Evolutionary conservation across 2,888 invertebrate species (phyloP), one percentile per base, ranked within the genome.

Genomic region (Tridacna crocea): DNA sequence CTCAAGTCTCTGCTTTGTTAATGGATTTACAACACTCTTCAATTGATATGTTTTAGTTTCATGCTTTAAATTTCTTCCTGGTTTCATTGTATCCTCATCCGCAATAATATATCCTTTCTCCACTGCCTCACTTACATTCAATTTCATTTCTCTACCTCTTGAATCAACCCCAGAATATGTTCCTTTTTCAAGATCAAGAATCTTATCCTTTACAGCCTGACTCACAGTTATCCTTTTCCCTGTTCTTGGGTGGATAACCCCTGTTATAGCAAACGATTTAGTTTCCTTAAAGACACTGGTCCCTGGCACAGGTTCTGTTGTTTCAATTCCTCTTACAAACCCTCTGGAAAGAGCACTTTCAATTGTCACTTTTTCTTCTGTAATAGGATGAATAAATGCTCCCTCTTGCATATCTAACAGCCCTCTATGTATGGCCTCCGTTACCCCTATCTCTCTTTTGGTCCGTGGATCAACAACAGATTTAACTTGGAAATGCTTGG

Each of bases 41-140:
- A 92, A 80, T 47, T 90, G 90, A 75, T 87, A 92, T n/a, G 92
- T 91, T 75, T 90, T 91, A 19, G 92, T 92, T 86, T 92, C 92
- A 68, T 90, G 88, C 24, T 90, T 80, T n/a, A 92, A 97, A 94
- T 98, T 98, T 76, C 99, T 96, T 88, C 98, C 97, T 4, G 98
- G 98, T 95, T 98, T 98, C 88, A 97, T 97, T 24, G 98, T 98
- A 91, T 99, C 95, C 87, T 97, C 96, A 94, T 98, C 97, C 65
- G 91, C 91, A 74, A 93, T 88, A 60, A 99, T 96, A 47, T 98
- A 95, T 92, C 97, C 97, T 78, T 96, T 95, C 92, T 96, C 96
- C 36, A 99, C 96, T 0, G 98, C 98, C 93, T 98, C 97, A 24
- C 96, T 96, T 66, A 99, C 95, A 46, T 97, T 97, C 70, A 98